phyloP scores from a whole-genome alignment of 2,113 vertebrate genomes.

The Nipponia nippon region DNA sequence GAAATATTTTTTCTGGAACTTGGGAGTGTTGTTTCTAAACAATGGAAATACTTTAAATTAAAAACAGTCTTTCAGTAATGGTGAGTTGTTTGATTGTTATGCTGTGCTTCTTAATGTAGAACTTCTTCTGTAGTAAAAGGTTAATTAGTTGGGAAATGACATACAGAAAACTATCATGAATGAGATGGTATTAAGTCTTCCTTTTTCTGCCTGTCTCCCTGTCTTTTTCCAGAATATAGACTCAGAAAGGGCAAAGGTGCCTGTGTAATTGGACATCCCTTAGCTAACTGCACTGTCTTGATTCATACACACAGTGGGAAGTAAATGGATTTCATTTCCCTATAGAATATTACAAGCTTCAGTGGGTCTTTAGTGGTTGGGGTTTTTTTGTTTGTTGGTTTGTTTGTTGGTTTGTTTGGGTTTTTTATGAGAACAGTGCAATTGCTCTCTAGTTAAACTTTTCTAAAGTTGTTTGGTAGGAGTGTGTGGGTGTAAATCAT shows the following conservation, averaged over 20 bases:
- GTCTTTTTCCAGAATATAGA: not conserved
- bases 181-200: not conserved
- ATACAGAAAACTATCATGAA: constrained; percentile 37
- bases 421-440: not conserved
- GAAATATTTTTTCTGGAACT: not conserved
- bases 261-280: constrained; percentile 36
- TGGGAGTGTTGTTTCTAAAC: not conserved
- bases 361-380: not conserved
- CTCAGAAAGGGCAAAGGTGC: constrained; percentile 15
- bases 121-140: constrained; percentile 49
- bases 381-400: not conserved
- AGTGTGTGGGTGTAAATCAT: not conserved
- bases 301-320: not conserved
- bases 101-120: not conserved
- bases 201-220: not conserved
- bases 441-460: not conserved
- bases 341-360: not conserved
- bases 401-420: too few relatives aligned
- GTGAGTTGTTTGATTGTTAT: constrained; percentile 37
- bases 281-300: not conserved
- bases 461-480: not conserved
- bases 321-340: constrained; percentile 17
- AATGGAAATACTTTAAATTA: not conserved
- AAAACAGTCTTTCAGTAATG: not conserved
- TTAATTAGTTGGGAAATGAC: constrained; percentile 65